Conservation (phyloP, 37 sponge, comb jelly and placozoan species). For the Eunapius fragilis region DNA sequence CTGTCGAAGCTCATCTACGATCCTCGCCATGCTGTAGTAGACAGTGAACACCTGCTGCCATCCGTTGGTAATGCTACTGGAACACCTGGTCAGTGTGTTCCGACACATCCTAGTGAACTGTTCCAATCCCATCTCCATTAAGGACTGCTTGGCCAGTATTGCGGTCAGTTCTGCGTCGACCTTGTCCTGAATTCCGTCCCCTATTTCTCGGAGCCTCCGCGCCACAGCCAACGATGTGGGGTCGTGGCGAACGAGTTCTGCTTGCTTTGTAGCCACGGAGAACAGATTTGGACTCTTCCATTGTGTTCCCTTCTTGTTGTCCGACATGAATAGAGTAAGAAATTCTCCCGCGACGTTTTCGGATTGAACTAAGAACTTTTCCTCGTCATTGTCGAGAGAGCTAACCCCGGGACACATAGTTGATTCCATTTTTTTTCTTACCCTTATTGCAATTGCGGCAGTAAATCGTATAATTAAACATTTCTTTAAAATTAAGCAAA, state of each 20-base stretch:
- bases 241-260: too few relatives aligned
- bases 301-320: background rate
- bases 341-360: background rate
- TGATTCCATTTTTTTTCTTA: background rate
- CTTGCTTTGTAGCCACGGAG: too few relatives aligned
- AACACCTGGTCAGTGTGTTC: background rate
- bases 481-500: too few relatives aligned
- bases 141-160: background rate
- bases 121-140: background rate
- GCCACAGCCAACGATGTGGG: background rate
- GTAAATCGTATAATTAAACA: background rate
- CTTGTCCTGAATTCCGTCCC: background rate
- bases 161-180: background rate
- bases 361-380: background rate
- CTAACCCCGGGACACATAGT: too few relatives aligned
- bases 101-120: background rate
- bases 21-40: background rate
- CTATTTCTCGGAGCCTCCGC: background rate
- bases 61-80: background rate
- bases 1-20: background rate
- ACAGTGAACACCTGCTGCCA: conserved; percentile 2
- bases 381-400: background rate
- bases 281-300: too few relatives aligned
- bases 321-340: background rate
- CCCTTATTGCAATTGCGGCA: too few relatives aligned